Conservation (phyloP, 2,888 invertebrate genomes). For the Ellobium chinense region DNA sequence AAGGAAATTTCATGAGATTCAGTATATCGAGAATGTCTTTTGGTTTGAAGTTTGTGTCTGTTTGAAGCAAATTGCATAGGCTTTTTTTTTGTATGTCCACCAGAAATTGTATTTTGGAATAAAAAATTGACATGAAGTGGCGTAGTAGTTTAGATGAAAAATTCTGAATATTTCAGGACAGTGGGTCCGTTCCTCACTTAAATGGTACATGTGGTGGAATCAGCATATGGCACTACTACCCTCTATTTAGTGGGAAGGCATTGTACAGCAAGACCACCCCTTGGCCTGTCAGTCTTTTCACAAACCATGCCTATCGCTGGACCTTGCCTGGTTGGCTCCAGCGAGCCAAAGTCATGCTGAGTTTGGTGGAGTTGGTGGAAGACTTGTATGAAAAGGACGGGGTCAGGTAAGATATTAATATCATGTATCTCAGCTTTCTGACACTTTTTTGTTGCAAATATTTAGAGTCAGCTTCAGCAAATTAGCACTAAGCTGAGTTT, state of each 20-base stretch:
- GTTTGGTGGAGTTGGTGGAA: conserved; percentile 69
- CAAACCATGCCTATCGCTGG: conserved; percentile 63
- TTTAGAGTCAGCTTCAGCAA: no score
- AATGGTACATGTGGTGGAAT: conserved; percentile 40
- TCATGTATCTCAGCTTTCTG: no score
- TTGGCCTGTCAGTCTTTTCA: conserved; percentile 43
- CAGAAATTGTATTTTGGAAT: no score
- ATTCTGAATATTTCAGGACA: background rate
- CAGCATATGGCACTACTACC: conserved; percentile 33
- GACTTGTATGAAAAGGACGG: conserved; percentile 63
- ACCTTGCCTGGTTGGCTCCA: conserved; percentile 64
- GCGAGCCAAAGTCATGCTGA: conserved; percentile 67
- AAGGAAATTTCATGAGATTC: no score
- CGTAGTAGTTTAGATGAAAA: no score
- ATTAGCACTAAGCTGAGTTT: no score
- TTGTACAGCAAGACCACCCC: conserved; percentile 24
- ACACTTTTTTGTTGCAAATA: no score
- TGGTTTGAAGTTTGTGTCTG: no score
- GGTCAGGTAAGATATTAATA: conserved; percentile 34
- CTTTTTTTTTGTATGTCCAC: no score
- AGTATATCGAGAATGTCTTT: no score
- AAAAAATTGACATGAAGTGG: no score
- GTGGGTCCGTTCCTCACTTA: conserved; percentile 13
- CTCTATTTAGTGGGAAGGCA: background rate
- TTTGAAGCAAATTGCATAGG: no score